phyloP scores from a whole-genome alignment of 2,113 vertebrate genomes.

The Megatriorchis doriae region DNA sequence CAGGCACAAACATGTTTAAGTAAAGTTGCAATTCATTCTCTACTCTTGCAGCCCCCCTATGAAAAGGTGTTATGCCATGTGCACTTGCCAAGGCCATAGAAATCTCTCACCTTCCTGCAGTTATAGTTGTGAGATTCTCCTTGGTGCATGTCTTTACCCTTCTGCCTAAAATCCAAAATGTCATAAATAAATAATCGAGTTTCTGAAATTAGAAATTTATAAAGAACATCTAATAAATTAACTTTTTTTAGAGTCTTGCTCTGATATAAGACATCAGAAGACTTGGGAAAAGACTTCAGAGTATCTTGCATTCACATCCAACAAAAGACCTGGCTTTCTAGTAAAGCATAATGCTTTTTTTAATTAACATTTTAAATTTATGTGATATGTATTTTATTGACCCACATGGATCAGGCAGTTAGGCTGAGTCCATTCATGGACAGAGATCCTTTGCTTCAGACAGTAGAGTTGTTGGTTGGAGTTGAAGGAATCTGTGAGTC shows the following conservation, averaged over 20 bases:
- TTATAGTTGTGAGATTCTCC: background rate
- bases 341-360: background rate
- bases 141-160: background rate
- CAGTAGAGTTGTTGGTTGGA: background rate
- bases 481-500: background rate
- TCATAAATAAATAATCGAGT: background rate
- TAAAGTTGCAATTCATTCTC: background rate
- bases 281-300: background rate
- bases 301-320: background rate
- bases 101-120: background rate
- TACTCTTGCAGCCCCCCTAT: background rate
- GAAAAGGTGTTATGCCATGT: background rate
- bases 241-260: background rate
- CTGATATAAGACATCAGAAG: background rate
- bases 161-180: background rate
- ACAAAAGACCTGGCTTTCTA: background rate
- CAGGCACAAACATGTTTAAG: background rate
- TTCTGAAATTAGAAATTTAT: background rate
- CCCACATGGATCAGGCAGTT: background rate
- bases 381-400: background rate
- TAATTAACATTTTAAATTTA: background rate
- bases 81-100: background rate
- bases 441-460: background rate
- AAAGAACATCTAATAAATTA: background rate
- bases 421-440: background rate